Conservation (phyloP, 2,797 vertebrate species). For the Tolypeutes matacus region DNA sequence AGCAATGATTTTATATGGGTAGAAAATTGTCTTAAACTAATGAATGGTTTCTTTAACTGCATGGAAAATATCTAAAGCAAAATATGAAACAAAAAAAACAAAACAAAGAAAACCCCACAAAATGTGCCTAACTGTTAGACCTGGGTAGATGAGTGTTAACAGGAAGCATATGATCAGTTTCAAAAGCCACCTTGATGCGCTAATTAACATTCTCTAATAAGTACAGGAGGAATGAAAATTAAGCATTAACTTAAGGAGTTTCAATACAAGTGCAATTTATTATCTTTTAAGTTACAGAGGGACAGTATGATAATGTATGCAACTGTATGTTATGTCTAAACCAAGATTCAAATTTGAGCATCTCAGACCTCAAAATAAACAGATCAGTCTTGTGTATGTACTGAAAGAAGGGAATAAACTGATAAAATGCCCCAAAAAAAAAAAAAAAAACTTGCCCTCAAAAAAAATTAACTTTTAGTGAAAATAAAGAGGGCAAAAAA, state of each 20-base stretch:
- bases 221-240: background rate
- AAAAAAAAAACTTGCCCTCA: too few species aligned
- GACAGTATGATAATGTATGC: background rate
- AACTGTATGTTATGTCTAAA: background rate
- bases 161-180: background rate
- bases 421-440: background rate
- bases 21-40: conserved; percentile 6
- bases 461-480: background rate
- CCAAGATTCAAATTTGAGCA: background rate
- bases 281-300: background rate
- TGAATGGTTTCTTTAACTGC: background rate
- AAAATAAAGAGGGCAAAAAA: background rate
- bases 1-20: background rate
- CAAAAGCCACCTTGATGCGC: background rate
- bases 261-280: background rate
- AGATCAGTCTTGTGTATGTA: background rate
- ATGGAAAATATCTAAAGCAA: background rate
- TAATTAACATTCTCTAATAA: background rate
- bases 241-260: background rate
- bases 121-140: background rate
- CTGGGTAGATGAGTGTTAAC: background rate
- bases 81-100: background rate
- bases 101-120: background rate
- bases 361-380: background rate
- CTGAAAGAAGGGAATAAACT: background rate